Conservation (phyloP, 1,140 invertebrate species). For the Pogonus chalceus region DNA sequence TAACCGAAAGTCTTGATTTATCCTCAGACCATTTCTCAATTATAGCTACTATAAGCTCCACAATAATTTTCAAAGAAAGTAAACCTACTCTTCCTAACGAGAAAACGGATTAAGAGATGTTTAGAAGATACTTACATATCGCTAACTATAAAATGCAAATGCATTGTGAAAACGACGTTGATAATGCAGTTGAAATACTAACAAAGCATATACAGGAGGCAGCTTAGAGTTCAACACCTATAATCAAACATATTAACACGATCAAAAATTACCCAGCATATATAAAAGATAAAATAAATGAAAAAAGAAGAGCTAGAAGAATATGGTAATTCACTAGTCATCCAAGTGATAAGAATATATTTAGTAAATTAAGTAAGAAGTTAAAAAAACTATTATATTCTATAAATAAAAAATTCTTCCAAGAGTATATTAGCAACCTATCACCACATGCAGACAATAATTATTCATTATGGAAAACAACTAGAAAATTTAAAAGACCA, state of each 20-base stretch:
- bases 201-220: slow-evolving; percentile 26
- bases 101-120: not conserved
- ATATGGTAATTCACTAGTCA: not conserved
- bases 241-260: slow-evolving; percentile 10
- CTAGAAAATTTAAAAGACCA: slow-evolving; percentile 18
- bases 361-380: not conserved
- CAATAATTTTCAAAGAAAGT: not conserved
- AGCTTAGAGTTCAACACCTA: slow-evolving; percentile 34
- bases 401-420: not conserved
- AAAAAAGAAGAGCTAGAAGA: not conserved
- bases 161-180: no score
- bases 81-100: not conserved
- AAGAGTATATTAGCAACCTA: not conserved
- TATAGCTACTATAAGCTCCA: slow-evolving; percentile 1
- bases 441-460: slow-evolving; percentile 8
- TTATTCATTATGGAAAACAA: slow-evolving; percentile 21
- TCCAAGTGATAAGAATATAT: not conserved
- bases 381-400: not conserved
- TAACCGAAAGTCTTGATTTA: slow-evolving; percentile 11
- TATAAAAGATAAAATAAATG: slow-evolving; percentile 12
- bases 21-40: slow-evolving; percentile 16
- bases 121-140: not conserved
- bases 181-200: slow-evolving; percentile 22
- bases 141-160: no score
- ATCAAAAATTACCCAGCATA: slow-evolving; percentile 5